Evolutionary conservation across 2,797 vertebrate genomes (phyloP).

Genomic region (Anniella stebbinsi): DNA sequence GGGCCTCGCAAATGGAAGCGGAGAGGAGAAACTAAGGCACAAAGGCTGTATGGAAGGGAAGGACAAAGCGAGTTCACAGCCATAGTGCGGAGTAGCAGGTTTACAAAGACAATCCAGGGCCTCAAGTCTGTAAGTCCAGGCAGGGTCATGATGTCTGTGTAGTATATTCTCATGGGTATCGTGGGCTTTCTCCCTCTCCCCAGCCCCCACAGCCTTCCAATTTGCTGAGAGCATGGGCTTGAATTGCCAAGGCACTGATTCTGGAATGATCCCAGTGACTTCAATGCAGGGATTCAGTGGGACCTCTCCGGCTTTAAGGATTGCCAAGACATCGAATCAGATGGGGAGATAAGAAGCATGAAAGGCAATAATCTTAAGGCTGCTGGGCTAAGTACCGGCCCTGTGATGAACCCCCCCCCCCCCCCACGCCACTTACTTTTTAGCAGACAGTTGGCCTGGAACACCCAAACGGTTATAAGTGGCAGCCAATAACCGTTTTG

Average conservation of each 20-base stretch:
- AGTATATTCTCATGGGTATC: not conserved
- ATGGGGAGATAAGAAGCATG: not conserved
- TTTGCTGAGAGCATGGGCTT: not conserved
- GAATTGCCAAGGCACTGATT: not conserved
- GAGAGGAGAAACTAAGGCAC: not conserved
- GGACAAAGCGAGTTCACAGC: not conserved
- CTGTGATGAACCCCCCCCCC: not conserved
- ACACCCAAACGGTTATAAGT: not conserved
- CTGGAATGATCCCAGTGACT: not conserved
- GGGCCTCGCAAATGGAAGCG: not conserved
- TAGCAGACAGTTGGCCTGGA: not conserved
- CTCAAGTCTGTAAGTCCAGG: not conserved
- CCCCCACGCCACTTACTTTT: not conserved
- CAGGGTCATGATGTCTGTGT: not conserved
- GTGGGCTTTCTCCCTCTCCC: not conserved
- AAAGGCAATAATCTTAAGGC: constrained; percentile 1
- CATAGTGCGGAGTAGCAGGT: not conserved
- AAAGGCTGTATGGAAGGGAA: not conserved
- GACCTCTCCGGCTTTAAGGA: not conserved
- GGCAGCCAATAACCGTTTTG: not conserved
- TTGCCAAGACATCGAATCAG: not conserved
- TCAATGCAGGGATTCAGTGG: not conserved
- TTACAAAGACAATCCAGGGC: not conserved
- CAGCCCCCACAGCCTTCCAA: not conserved
- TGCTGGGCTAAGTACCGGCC: not conserved